Percentiles rank a stretch among this genome's conserved stretches.
phyloP scores from a whole-genome alignment of 1,140 invertebrate genomes.

The Pogonognathellus flavescens region DNA sequence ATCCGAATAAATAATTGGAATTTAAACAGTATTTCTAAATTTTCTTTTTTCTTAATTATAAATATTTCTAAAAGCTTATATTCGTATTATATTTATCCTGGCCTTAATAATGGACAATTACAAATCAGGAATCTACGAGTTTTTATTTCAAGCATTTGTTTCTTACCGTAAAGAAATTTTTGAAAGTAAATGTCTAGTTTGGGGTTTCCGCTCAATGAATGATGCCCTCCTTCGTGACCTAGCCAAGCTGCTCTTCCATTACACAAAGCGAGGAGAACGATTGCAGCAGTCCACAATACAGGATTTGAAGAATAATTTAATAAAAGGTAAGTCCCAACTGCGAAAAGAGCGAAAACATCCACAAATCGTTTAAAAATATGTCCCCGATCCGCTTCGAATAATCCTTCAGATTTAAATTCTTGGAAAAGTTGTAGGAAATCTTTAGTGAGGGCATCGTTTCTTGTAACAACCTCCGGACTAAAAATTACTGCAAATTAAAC shows the following conservation, averaged over 20 bases:
- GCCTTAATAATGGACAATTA: no score
- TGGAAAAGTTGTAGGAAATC: not conserved
- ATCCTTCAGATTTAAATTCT: not conserved
- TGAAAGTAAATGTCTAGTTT: not conserved
- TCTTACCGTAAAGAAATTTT: not conserved
- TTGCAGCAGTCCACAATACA: not conserved
- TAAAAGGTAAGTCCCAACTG: not conserved
- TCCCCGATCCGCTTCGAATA: not conserved
- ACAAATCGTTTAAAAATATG: not conserved
- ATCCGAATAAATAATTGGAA: not conserved
- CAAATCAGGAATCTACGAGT: not conserved
- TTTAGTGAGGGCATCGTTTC: not conserved
- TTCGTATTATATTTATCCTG: no score
- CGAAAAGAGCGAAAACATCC: not conserved
- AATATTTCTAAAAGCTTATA: not conserved
- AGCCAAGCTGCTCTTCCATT: not conserved
- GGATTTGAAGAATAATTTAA: not conserved
- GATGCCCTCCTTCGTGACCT: not conserved
- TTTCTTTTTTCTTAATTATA: not conserved
- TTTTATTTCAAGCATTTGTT: not conserved
- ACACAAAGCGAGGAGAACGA: not conserved
- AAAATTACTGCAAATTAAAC: not conserved
- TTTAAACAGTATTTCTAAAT: no score
- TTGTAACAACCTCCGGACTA: not conserved
- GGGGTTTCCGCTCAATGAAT: not conserved